A percentile compares a stretch with the other conserved stretches of the same genome.
Evolutionary conservation across 2,797 vertebrate genomes (phyloP).

Genomic region (Trematomus bernacchii): DNA sequence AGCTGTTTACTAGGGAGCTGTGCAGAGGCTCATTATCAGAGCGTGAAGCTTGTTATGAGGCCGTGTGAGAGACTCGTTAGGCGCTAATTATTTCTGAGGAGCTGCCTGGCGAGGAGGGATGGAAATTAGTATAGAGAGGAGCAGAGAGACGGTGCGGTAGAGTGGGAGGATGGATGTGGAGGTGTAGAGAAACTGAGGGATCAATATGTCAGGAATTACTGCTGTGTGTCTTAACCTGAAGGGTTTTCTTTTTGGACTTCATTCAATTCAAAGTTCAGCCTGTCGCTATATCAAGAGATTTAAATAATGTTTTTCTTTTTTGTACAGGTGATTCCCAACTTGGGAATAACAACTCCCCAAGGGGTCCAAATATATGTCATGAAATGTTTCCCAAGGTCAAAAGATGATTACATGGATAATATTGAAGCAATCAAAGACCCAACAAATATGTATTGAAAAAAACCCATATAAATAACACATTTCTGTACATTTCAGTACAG

Average conservation of each 20-base stretch:
- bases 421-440: neutral
- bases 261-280: slow-evolving; percentile 1
- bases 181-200: neutral
- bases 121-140: slow-evolving; percentile 44
- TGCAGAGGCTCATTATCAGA: slow-evolving; percentile 74
- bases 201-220: slow-evolving; percentile 16
- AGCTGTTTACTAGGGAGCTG: slow-evolving; percentile 72
- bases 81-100: slow-evolving; percentile 78
- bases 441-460: neutral
- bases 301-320: no score
- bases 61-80: slow-evolving; percentile 74
- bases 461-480: neutral
- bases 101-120: slow-evolving; percentile 62
- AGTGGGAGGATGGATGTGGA: slow-evolving; percentile 21
- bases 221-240: slow-evolving; percentile 15
- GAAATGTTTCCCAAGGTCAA: no score
- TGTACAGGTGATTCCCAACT: no score
- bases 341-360: no score
- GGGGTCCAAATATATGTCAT: no score
- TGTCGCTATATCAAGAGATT: neutral
- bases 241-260: neutral
- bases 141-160: slow-evolving; percentile 14
- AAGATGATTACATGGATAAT: neutral
- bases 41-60: slow-evolving; percentile 77
- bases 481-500: neutral